Base-by-base conservation (phyloP, 2,113 vertebrate species). In the Callionymus lyra region DNA sequence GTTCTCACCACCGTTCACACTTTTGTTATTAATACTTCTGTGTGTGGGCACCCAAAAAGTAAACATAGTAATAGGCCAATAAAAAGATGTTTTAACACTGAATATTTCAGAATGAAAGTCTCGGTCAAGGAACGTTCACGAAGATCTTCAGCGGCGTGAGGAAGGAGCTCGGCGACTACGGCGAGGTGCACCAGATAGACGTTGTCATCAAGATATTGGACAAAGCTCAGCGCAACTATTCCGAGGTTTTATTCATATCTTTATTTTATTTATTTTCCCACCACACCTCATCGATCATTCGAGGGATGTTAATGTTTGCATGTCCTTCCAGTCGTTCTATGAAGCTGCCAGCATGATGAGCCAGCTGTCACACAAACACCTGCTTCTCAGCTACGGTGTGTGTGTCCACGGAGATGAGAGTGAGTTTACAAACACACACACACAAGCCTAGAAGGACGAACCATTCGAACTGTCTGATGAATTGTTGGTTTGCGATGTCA, bases 311-410 rank as follows among this genome's bases (percentile, higher is more conserved):
- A 27, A 27, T 27, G 21, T 38, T 9, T 9, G 2, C 9, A 16
- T 38, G n/a, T 16, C 17, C 37, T 34, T 39, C n/a, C 41, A 99
- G 95, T 97, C 93, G 1, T 99, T 99, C 76, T 97, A 95, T 79
- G 95, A 99, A 80, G 93, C 95, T 34, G 94, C 94, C 68, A 98
- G 95, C 67, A 94, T 98, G 92, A 99, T 98, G 94, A 99, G 93
- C 70, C 94, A 98, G 65, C 88, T 97, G 45, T 94, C 94, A 63
- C 90, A 98, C 70, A 96, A 92, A 66, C 91, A 99, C 73, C 62
- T 99, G 59, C 85, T 98, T 49, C 86, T 97, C 69, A 98, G 90
- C 81, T 96, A 92, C 31, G 95, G 95, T 9, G 89, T 99, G 32
- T 97, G 94, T 4, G 94, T 99, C 34, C 96, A 86, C 55, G 88